Percentiles rank a stretch among this genome's conserved stretches.
Evolutionary conservation across 2,113 vertebrate species (phyloP).

Genomic region (Vicugna pacos): DNA sequence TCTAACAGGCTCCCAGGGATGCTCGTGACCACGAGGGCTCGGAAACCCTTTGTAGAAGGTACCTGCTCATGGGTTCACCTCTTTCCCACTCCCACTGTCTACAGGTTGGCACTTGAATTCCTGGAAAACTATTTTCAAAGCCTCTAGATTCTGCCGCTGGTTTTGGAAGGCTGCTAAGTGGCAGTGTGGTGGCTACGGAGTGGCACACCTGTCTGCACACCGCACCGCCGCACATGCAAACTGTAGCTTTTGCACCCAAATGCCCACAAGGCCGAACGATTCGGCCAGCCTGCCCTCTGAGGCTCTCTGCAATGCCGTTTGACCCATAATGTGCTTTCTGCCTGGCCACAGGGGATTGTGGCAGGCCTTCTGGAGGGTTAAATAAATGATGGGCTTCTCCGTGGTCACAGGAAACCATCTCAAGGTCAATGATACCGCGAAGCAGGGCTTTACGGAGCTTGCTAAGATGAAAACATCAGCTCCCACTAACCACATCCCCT

Average conservation of each 20-base stretch:
- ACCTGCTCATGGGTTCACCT: not conserved
- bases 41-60: slow-evolving; percentile 17
- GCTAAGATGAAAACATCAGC: slow-evolving; percentile 79
- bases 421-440: slow-evolving; percentile 75
- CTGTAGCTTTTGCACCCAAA: not conserved
- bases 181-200: accelerated
- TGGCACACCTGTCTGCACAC: not conserved
- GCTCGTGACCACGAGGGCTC: not conserved
- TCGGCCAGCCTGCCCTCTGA: slow-evolving; percentile 15
- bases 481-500: slow-evolving; percentile 78
- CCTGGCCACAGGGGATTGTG: slow-evolving; percentile 63
- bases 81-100: not conserved
- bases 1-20: not conserved
- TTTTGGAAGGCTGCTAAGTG: not conserved
- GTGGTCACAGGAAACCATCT: slow-evolving; percentile 72
- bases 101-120: not conserved
- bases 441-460: slow-evolving; percentile 66
- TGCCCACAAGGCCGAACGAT: not conserved
- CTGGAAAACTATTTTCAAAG: not conserved
- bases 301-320: slow-evolving; percentile 71
- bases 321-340: slow-evolving; percentile 73
- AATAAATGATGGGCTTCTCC: slow-evolving; percentile 81
- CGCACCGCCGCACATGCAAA: accelerated
- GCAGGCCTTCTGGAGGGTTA: slow-evolving; percentile 74
- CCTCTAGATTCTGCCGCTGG: not conserved